Evolutionary conservation across 2,113 vertebrate species (phyloP), one percentile per base, ranked within the genome.

Genomic region (Apus apus): DNA sequence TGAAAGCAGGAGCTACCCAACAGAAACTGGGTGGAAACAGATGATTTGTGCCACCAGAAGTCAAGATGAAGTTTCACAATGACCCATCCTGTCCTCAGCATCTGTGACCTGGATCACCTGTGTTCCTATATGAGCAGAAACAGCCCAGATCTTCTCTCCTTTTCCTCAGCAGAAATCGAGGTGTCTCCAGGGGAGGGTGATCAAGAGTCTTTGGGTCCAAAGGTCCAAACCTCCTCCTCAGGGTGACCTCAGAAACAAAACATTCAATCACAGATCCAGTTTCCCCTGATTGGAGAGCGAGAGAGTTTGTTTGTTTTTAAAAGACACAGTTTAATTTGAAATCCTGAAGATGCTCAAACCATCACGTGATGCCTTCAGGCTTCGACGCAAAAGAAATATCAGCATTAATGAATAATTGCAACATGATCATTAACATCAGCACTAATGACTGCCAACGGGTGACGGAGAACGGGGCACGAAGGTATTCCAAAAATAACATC

Each of bases 361-460:
- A 30, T 34, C 89, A 51, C 20, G 2, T 6, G 40, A 78, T 34
- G 77, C 85, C 85, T 80, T 22, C 22, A 20, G 66, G 91, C 58
- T 60, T 38, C n/a, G 13, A 4, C 4, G 60, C 14, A 65, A 60
- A 85, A 27, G 12, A 48, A 76, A 74, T 90, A 88, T 13, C 54
- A 1, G 36, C 85, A 84, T 93, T 93, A 95, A 94, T 94, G 92
- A 96, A 92, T 95, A 92, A 97, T 83, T 76, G 46, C n/a, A 13
- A 5, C 43, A 4, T 2, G 32, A 72, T 68, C 62, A 30, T 95
- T 94, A 81, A 6, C 89, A 60, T 21, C 29, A 4, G 23, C 50
- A 1, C 48, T 89, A 89, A 96, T 77, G 73, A 27, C 51, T 43
- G 76, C 46, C 80, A 50, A 40, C 2, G 29, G 51, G 43, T 43